Base-by-base conservation (phyloP, 1,140 invertebrate species). In the Drosophila bocqueti region DNA sequence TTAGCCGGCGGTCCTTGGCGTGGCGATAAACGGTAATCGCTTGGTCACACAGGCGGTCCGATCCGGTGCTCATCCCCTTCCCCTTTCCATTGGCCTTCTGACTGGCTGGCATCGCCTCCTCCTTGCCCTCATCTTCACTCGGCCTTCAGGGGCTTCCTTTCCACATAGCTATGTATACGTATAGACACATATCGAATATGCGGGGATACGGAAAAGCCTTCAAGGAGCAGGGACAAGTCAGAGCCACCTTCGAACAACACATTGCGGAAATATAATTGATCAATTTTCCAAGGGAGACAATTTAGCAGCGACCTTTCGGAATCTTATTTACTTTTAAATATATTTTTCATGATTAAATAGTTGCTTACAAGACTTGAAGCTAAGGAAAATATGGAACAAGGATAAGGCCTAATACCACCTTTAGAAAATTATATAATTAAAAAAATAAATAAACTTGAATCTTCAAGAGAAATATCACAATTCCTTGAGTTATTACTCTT, bases 1-100 rank as follows among this genome's bases (percentile, higher is more conserved):
- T 66, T 73, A 60, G 69, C 81, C 78, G 71, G 77, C 73, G 81
- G 85, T 89, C 84, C 85, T 90, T 84, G 81, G 71, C 68, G 54
- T 46, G 59, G 61, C 81, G 85, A 90, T 90, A 84, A 90, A 89
- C 79, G 65, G 72, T 90, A 90, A 90, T 90, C 85, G 76, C 74
- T 90, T 90, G 83, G 81, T 85, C 81, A 82, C 83, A 87, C 72
- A 76, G 46, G 46, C 77, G 65, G 66, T 66, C 58, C 73, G 59
- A 31, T 52, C 50, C 50, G 54, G 52, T 60, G 45, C 79, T 67
- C 81, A 79, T 43, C 61, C 58, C 55, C 57, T 62, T 26, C 43
- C 63, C 47, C 40, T 42, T 42, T 49, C 18, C 26, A 49, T 50
- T 38, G 45, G 61, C 47, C 45, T 61, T 57, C 59, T 67, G 60